Conservation (phyloP, 2,888 invertebrate species). For the Apotomis capreana region DNA sequence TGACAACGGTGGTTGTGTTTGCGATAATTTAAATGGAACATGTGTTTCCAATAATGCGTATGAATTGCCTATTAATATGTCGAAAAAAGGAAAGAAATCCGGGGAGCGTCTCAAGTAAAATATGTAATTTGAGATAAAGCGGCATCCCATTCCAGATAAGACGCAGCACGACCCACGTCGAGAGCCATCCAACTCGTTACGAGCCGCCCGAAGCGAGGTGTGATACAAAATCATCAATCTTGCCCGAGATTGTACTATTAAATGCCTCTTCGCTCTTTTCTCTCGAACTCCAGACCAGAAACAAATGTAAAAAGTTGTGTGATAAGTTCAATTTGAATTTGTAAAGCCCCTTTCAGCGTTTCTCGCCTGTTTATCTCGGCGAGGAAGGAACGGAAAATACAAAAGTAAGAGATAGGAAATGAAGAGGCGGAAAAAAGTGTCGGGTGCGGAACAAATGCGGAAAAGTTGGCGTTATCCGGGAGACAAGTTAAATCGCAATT, state of each 20-base stretch:
- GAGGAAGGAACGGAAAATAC: constrained; percentile 81
- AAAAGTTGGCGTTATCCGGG: constrained; percentile 83
- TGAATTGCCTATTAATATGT: constrained; percentile 39
- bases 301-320: constrained; percentile 84
- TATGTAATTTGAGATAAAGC: constrained; percentile 83
- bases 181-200: constrained; percentile 80
- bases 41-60: not conserved
- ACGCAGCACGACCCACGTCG: constrained; percentile 80
- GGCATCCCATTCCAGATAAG: constrained; percentile 82
- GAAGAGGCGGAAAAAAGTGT: constrained; percentile 84
- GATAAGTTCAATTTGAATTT: constrained; percentile 84
- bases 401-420: constrained; percentile 84
- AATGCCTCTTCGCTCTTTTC: constrained; percentile 82
- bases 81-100: constrained; percentile 68
- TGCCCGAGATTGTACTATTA: constrained; percentile 83
- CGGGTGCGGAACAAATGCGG: constrained; percentile 82
- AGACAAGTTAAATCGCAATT: constrained; percentile 84
- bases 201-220: constrained; percentile 83
- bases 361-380: constrained; percentile 83
- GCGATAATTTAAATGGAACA: not conserved
- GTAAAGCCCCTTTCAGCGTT: constrained; percentile 84
- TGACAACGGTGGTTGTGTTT: not conserved
- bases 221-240: constrained; percentile 84
- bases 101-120: constrained; percentile 78
- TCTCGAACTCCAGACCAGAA: constrained; percentile 82